phyloP scores from a whole-genome alignment of 2,888 invertebrate species.

The Neria commutata region DNA sequence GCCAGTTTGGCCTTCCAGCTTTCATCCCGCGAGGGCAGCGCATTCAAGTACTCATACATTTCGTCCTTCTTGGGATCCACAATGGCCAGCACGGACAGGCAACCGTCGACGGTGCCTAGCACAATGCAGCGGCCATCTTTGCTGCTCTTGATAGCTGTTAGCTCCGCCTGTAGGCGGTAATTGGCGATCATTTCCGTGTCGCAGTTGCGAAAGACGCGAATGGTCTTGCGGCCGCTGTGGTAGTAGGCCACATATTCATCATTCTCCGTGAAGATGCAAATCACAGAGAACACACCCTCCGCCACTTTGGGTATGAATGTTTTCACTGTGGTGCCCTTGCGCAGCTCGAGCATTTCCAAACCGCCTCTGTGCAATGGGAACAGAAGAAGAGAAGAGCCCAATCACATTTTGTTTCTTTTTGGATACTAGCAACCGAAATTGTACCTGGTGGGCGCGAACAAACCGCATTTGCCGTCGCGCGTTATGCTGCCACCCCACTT shows the following conservation, averaged over 20 bases:
- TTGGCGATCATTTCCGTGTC: conserved; percentile 94
- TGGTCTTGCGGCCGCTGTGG: conserved; percentile 92
- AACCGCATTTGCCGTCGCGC: conserved; percentile 84
- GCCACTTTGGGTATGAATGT: conserved; percentile 93
- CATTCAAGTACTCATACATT: conserved; percentile 68
- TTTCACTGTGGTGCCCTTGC: conserved; percentile 84
- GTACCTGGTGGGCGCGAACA: conserved; percentile 86
- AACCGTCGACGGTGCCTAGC: conserved; percentile 91
- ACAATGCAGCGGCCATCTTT: conserved; percentile 81
- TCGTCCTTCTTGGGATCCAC: conserved; percentile 73
- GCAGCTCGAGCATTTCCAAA: conserved; percentile 88
- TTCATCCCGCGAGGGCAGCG: conserved; percentile 74
- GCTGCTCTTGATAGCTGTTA: conserved; percentile 81
- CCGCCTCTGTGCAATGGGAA: conserved; percentile 76
- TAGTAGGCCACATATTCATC: conserved; percentile 97
- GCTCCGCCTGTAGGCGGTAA: conserved; percentile 87
- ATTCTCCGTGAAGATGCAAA: conserved; percentile 90
- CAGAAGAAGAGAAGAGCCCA: too few species aligned
- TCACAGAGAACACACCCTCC: conserved; percentile 96
- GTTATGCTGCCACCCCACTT: conserved; percentile 93
- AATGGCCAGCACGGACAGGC: conserved; percentile 86
- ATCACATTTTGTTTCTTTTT: too few species aligned
- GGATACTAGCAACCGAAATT: too few species aligned
- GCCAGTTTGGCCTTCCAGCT: conserved; percentile 74
- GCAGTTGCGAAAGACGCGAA: conserved; percentile 87